Base-by-base conservation (phyloP, 2,888 invertebrate species). In the Hofmannophila pseudospretella region DNA sequence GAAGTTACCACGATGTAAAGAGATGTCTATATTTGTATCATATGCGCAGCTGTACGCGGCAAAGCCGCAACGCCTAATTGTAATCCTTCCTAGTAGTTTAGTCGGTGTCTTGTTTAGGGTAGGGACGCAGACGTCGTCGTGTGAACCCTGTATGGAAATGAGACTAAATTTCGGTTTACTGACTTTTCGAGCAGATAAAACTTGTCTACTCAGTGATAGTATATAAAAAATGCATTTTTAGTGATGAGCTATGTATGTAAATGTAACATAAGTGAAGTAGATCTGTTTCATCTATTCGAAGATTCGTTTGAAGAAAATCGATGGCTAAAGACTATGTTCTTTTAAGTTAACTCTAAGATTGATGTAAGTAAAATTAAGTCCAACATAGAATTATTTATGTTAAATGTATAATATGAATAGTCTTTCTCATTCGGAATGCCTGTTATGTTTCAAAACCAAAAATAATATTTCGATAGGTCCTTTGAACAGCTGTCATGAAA, bases 241-340 rank as follows among this genome's bases (percentile, higher is more conserved):
- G 84, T 84, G 81, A 58, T 72, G 81, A 82, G 54, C 78, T 82
- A 77, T 79, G 69, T 81, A 68, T 79, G 79, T 85, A 70, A 64
- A 67, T 75, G 70, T 78, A 67, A 72, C 3, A 7, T 51, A 70
- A 74, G 72, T 64, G 66, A 58, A 70, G 81, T 84, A 80, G 85
- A 85, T 84, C 79, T 79, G 86, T 85, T 85, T 85, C 78, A 85
- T 86, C 85, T 85, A 69, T 82, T 86, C 85, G 85, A 85, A 86
- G 85, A 85, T 59, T 84, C 82, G 66, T 62, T 73, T 63, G 70
- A 32, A 72, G 68, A 71, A 76, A 77, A 79, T 81, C 79, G 84
- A 81, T 79, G 72, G 72, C 76, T 86, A 80, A 86, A 84, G 84
- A 85, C 81, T 85, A 82, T 70, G 78, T 73, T 78, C 65, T 73